phyloP scores from a whole-genome alignment of 1,140 invertebrate genomes.

The Lutraria rhynchaena region DNA sequence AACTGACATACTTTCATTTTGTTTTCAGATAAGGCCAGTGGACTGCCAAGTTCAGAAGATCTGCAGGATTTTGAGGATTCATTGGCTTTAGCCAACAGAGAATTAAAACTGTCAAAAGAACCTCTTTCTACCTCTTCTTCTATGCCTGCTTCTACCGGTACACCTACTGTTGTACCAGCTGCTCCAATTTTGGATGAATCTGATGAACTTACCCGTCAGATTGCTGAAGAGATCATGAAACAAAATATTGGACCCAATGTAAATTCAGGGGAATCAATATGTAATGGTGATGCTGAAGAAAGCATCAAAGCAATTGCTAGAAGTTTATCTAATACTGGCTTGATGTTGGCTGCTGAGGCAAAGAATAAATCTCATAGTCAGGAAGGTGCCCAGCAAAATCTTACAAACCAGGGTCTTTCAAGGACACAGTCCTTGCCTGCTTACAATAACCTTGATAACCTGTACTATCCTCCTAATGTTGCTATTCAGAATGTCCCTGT shows the following conservation, averaged over 20 bases:
- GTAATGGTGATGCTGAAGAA: slow-evolving; percentile 60
- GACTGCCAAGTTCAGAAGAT: slow-evolving; percentile 65
- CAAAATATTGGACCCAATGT: slow-evolving; percentile 57
- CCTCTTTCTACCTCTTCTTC: not conserved
- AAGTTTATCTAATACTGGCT: slow-evolving; percentile 48
- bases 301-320: slow-evolving; percentile 59
- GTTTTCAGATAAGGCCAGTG: slow-evolving; percentile 73
- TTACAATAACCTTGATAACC: slow-evolving; percentile 16
- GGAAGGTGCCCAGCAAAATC: not conserved
- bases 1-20: not conserved
- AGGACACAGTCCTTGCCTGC: slow-evolving; percentile 7
- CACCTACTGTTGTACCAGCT: not conserved
- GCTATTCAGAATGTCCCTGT: slow-evolving; percentile 26
- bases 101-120: slow-evolving; percentile 66
- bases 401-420: not conserved
- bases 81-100: slow-evolving; percentile 68
- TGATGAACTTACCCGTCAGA: slow-evolving; percentile 50
- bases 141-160: not conserved
- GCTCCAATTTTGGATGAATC: slow-evolving; percentile 45
- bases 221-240: slow-evolving; percentile 67
- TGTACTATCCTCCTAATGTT: slow-evolving; percentile 51
- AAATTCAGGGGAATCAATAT: slow-evolving; percentile 12
- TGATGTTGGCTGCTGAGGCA: slow-evolving; percentile 32
- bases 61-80: slow-evolving; percentile 72
- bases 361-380: slow-evolving; percentile 28